Percentiles rank a stretch among this genome's conserved stretches.
phyloP scores from a whole-genome alignment of 2,888 invertebrate species.

The Aplocera efformata region DNA sequence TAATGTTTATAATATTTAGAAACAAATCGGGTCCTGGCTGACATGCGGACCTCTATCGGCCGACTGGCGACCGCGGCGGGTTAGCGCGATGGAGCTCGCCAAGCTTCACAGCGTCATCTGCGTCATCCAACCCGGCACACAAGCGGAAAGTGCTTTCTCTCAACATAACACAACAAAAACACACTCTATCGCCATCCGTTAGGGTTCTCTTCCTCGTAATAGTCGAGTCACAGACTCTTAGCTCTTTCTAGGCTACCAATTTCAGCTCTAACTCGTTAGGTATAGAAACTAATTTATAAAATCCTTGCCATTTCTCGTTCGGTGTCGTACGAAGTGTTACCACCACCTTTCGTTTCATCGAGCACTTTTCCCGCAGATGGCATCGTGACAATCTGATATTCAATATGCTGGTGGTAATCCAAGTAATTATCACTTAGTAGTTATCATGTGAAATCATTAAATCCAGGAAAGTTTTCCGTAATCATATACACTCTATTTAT shows the following conservation, averaged over 20 bases:
- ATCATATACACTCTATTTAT: no score
- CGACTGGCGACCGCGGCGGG: conserved; percentile 45
- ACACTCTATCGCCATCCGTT: conserved; percentile 43
- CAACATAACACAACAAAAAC: conserved; percentile 43
- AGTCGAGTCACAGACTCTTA: conserved; percentile 9
- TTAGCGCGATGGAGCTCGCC: conserved; percentile 42
- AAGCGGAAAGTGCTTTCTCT: conserved; percentile 79
- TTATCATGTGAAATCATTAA: no score
- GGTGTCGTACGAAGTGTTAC: conserved; percentile 55
- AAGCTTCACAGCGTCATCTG: conserved; percentile 60
- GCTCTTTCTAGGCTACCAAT: conserved; percentile 32
- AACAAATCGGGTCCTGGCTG: conserved; percentile 45
- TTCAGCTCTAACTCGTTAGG: conserved; percentile 42
- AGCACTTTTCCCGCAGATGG: conserved; percentile 68
- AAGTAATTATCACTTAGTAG: conserved; percentile 21
- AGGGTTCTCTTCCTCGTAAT: conserved; percentile 43
- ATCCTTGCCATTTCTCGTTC: conserved; percentile 27
- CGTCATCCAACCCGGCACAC: conserved; percentile 68
- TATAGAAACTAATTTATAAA: conserved; percentile 40
- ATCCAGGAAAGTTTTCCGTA: no score
- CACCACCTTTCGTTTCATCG: conserved; percentile 57
- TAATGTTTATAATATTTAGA: conserved; percentile 37
- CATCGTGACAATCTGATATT: conserved; percentile 57
- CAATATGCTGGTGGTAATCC: conserved; percentile 37
- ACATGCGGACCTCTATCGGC: conserved; percentile 58